Evolutionary conservation across 2,113 vertebrate species (phyloP).

Genomic region (Varanus komodoensis): DNA sequence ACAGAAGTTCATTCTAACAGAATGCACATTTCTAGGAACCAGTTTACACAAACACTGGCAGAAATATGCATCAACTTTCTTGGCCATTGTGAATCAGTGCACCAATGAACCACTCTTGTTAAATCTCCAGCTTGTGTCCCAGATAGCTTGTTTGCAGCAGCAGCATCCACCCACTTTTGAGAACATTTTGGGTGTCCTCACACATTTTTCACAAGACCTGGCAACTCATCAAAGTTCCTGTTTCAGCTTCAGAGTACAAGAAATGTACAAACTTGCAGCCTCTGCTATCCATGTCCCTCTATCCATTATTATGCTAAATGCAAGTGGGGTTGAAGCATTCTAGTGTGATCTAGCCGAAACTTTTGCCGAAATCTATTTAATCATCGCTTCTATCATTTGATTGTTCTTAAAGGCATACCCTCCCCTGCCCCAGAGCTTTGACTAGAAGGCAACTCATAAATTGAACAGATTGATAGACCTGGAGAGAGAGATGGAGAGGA

Average conservation of each 20-base stretch:
- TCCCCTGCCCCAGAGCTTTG: no score
- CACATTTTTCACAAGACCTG: background rate
- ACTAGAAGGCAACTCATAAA: no score
- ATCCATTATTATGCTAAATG: background rate
- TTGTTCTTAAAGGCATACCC: no score
- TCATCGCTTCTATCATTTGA: no score
- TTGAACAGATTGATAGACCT: no score
- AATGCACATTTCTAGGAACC: background rate
- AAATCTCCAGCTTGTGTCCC: background rate
- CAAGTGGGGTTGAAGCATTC: no score
- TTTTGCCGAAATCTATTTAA: no score
- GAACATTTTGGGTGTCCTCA: background rate
- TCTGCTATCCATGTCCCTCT: background rate
- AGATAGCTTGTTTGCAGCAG: background rate
- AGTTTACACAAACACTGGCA: no score
- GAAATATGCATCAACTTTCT: background rate
- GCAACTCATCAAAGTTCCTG: background rate
- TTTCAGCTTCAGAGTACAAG: background rate
- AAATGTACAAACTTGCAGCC: background rate
- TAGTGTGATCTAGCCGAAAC: no score
- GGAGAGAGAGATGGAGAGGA: background rate
- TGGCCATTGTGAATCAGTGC: background rate
- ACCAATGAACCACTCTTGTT: no score
- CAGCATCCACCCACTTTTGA: background rate
- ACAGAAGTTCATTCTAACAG: background rate